phyloP scores from a whole-genome alignment of 2,113 vertebrate species.

The Callocephalon fimbriatum region DNA sequence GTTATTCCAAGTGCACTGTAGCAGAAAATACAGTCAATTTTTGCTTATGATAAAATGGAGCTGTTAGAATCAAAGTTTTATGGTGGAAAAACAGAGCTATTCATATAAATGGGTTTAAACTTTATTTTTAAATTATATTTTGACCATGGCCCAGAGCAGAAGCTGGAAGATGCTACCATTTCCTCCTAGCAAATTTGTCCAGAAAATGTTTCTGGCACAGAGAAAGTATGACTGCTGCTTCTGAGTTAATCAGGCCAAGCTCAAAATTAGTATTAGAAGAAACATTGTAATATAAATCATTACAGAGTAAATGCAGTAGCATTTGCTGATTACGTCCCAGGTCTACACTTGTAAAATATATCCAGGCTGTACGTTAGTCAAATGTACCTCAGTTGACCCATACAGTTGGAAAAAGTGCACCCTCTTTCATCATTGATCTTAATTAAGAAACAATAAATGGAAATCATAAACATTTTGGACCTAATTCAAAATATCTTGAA shows the following conservation, averaged over 20 bases:
- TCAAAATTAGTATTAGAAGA: background rate
- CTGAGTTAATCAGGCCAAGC: background rate
- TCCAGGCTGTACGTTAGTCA: background rate
- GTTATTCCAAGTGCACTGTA: constrained; percentile 34
- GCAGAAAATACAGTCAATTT: constrained; percentile 48
- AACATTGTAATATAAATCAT: background rate
- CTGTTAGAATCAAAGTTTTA: constrained; percentile 58
- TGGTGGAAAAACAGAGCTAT: constrained; percentile 36
- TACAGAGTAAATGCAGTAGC: background rate
- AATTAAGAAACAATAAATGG: constrained; percentile 17
- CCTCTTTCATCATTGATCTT: background rate
- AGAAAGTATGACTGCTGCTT: background rate
- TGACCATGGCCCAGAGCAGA: constrained; percentile 20
- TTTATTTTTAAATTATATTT: constrained; percentile 55
- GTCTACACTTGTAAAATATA: constrained; percentile 5
- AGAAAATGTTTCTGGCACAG: background rate
- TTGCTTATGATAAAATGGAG: constrained; percentile 36
- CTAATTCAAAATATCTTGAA: background rate
- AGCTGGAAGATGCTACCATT: constrained; percentile 21
- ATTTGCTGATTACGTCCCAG: constrained; percentile 10
- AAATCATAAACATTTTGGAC: background rate
- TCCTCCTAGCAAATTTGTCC: background rate
- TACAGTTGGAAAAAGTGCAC: background rate
- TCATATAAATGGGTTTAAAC: constrained; percentile 18
- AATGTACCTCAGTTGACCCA: constrained; percentile 20